Percentiles rank a stretch among this genome's conserved stretches.
These are phyloP conservation scores for Sorex araneus DNA, from an alignment of 2,113 vertebrate species.

Conservation along the genomic window DNA sequence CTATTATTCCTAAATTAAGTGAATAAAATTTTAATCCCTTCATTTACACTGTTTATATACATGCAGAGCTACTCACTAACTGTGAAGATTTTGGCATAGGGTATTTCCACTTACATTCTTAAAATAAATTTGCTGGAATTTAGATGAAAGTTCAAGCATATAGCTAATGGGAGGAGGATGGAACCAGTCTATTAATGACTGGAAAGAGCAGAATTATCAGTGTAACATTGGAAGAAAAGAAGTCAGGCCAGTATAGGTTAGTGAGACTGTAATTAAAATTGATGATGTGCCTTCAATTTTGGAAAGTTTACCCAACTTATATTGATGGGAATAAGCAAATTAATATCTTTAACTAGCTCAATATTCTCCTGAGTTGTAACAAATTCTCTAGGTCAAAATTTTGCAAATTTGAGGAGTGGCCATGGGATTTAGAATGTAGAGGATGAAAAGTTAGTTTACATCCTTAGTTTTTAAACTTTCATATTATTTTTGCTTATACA, in stretches of 20 bases:
- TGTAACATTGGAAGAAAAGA: not conserved
- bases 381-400: not conserved
- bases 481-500: too few relatives aligned
- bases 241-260: not conserved
- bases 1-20: constrained; percentile 5
- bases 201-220: not conserved
- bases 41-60: not conserved
- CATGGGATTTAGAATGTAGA: too few relatives aligned
- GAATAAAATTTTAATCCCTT: not conserved
- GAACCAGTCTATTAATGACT: not conserved
- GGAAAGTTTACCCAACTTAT: not conserved
- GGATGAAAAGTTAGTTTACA: too few relatives aligned
- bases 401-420: too few relatives aligned
- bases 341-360: constrained; percentile 1
- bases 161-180: not conserved
- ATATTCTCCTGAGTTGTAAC: not conserved
- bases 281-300: not conserved
- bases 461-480: too few relatives aligned
- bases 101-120: constrained; percentile 13
- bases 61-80: not conserved
- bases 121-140: constrained; percentile 11
- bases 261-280: constrained; percentile 30
- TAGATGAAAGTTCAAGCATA: not conserved
- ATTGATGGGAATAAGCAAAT: not conserved
- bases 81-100: not conserved